Evolutionary conservation across 2,888 invertebrate species (phyloP).

Genomic region (Acheta domesticus): DNA sequence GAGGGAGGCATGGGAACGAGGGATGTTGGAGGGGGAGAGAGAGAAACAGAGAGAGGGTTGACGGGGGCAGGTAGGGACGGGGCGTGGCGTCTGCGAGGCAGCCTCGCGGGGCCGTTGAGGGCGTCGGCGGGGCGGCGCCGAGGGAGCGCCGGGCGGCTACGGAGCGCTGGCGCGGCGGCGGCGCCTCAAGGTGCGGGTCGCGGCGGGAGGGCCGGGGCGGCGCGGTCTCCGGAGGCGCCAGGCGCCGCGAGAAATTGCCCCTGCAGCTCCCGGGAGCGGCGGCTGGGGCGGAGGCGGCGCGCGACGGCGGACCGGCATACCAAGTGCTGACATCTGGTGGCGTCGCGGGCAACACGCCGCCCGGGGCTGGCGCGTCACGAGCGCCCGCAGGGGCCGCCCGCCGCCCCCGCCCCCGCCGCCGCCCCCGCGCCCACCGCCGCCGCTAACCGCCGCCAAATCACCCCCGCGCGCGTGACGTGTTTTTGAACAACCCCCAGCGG

Average conservation of each 20-base stretch:
- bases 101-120: conserved; percentile 24
- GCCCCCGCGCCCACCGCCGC: too few species aligned
- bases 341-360: too few species aligned
- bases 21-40: neutral
- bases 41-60: neutral
- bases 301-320: too few species aligned
- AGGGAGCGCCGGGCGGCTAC: too few species aligned
- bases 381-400: too few species aligned
- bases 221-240: conserved; percentile 5
- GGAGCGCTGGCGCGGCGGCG: too few species aligned
- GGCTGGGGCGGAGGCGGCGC: neutral
- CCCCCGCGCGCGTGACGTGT: neutral
- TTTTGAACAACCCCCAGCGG: conserved; percentile 18
- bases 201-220: neutral
- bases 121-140: neutral
- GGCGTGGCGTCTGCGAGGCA: too few species aligned
- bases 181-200: too few species aligned
- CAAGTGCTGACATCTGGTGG: too few species aligned
- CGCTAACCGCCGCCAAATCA: too few species aligned
- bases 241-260: neutral
- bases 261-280: neutral
- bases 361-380: too few species aligned
- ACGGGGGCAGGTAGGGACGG: conserved; percentile 44
- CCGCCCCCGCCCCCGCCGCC: too few species aligned
- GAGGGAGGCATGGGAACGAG: neutral